Evolutionary conservation across 2,113 vertebrate genomes (phyloP).

Genomic region (Patagioenas fasciata): DNA sequence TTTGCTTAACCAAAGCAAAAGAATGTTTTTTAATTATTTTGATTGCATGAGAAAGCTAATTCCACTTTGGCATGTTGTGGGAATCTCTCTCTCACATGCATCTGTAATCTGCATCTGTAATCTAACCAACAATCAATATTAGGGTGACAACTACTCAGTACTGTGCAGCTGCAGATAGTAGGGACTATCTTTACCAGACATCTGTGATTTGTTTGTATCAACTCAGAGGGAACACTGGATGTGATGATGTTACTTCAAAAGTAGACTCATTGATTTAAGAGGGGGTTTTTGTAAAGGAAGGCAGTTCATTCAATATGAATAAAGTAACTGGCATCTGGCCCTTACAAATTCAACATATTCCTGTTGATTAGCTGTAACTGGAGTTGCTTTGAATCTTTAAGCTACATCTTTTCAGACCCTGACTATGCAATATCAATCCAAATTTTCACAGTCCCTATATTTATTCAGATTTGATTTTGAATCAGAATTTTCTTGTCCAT

Average conservation of each 20-base stretch:
- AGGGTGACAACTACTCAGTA: neutral
- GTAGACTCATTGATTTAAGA: neutral
- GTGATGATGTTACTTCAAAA: neutral
- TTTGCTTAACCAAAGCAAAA: neutral
- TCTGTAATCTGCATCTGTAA: neutral
- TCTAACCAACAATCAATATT: neutral
- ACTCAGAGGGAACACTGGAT: neutral
- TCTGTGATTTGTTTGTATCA: neutral
- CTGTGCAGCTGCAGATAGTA: neutral
- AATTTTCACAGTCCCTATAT: neutral
- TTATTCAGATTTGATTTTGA: neutral
- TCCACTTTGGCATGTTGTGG: neutral
- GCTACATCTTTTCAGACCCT: neutral
- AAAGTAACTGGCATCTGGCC: neutral
- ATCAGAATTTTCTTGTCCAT: neutral
- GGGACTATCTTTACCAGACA: neutral
- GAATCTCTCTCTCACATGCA: neutral
- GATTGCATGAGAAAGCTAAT: neutral
- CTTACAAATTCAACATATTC: neutral
- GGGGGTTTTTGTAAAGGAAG: neutral
- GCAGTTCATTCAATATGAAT: neutral
- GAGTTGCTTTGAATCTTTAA: neutral
- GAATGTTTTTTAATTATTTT: neutral
- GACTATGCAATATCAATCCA: neutral
- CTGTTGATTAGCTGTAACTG: neutral